A percentile compares a stretch with the other conserved stretches of the same genome.
These are phyloP conservation scores for Lichenostomus cassidix DNA, from an alignment of 2,113 vertebrate species.

Conservation along the genomic window DNA sequence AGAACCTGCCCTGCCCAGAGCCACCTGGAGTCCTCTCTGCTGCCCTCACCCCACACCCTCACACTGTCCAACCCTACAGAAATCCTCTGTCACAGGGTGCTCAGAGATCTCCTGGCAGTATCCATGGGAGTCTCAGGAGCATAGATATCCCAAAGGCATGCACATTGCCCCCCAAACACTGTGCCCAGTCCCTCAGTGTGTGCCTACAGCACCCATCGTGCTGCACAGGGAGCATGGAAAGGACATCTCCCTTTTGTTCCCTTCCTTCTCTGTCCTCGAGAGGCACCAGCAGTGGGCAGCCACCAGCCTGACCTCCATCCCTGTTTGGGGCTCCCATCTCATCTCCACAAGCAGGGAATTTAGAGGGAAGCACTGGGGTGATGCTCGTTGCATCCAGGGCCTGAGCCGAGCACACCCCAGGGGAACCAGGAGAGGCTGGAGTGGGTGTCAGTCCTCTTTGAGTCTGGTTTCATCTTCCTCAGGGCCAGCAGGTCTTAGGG, in stretches of 20 bases:
- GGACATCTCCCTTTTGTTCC: not conserved
- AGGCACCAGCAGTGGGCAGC: not conserved
- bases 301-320: not conserved
- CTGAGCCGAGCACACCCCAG: not conserved
- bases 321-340: not conserved
- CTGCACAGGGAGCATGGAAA: not conserved
- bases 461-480: fast-evolving
- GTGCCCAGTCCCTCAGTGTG: fast-evolving
- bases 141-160: not conserved
- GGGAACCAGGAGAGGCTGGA: not conserved
- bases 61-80: not conserved
- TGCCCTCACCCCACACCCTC: not conserved
- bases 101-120: not conserved
- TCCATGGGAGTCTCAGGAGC: not conserved
- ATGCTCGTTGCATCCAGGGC: fast-evolving
- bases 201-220: fast-evolving
- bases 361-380: fast-evolving
- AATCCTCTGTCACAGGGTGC: not conserved
- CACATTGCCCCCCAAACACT: not conserved
- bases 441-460: not conserved
- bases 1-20: not conserved
- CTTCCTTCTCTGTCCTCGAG: not conserved
- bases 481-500: not conserved
- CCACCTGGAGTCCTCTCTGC: not conserved
- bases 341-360: not conserved